Base-by-base conservation (phyloP, 2,797 vertebrate genomes). In the Tapirus indicus region DNA sequence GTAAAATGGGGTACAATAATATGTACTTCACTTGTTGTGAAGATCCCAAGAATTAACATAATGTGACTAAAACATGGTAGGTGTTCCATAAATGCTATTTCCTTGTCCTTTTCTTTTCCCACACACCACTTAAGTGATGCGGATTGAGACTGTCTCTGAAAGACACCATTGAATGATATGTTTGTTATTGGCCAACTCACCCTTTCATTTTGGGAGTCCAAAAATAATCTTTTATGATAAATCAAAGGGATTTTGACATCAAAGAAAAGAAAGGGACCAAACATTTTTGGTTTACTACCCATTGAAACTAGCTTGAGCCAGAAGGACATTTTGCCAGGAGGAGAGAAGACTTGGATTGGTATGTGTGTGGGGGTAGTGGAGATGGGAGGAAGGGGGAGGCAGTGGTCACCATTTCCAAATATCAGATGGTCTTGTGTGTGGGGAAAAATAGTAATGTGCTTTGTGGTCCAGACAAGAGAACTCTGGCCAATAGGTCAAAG, bases 191-290 rank as follows among this genome's bases (percentile, higher is more conserved):
- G 96, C 97, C 95, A 92, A 90, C 52, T 95, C 21, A 97, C 94
- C 94, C 97, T 94, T 97, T 97, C 88, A 97, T 97, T 97, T 96
- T n/a, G 52, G 32, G 80, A 96, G 44, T 87, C 84, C 77, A 78
- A 75, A 97, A 97, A 91, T 88, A 92, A 95, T 97, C 44, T 95
- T 97, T 97, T 64, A 90, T 95, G 84, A 95, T 96, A 97, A 96
- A 96, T 96, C 95, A 98, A 97, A 98, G 90, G 4, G 68, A 92
- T 75, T 95, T 97, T 96, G 27, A 66, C 84, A 97, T 95, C 87
- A 96, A 97, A 97, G 96, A n/a, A 95, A 95, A 96, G 91, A 96
- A 96, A 97, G 20, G 56, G 75, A 95, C 72, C 68, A 82, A 93
- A 83, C 11, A 88, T 91, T 97, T 97, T 82, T 94, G 68, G 79